Base-by-base conservation (phyloP, 2,113 vertebrate genomes). In the Phasianus colchicus region DNA sequence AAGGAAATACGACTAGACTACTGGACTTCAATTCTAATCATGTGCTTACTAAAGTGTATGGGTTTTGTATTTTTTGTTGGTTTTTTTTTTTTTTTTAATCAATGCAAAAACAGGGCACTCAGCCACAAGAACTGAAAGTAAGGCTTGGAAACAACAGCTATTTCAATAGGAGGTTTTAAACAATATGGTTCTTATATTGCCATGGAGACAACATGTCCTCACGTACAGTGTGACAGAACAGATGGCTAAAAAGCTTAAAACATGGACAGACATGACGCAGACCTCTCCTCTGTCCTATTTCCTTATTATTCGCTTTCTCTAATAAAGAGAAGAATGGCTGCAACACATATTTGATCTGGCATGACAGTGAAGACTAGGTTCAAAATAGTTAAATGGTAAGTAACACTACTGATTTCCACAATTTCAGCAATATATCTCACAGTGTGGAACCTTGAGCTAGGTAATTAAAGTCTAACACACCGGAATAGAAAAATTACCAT, bases 161-260 rank as follows among this genome's bases (percentile, higher is more conserved):
- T 36, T 69, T 77, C 58, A 90, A 40, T 1, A 32, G 54, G 21
- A 61, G n/a, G 10, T 67, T 45, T 40, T 52, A 82, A 89, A 65
- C 54, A 47, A 20, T 54, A 38, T 17, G 13, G 29, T 64, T n/a
- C 72, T 70, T 78, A 14, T 11, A 82, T 17, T 48, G 71, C 61
- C 66, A 45, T 32, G 57, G 71, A 82, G 82, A 78, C 52, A 72
- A 20, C 34, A 12, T 29, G 30, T 38, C 78, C 38, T 89, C 74
- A 38, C 2, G 1, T 4, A n/a, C n/a, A 58, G 15, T 45, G 21
- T 8, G 9, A 38, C 69, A 25, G 15, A 69, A 72, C 0, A 0
- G 6, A 60, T 12, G 11, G 36, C n/a, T 36, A 43, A 66, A 83
- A 66, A 55, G 54, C 30, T 66, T 74, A 1, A 61, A 78, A 71